Percentiles rank a stretch among this genome's conserved stretches.
Evolutionary conservation across 1,140 invertebrate genomes (phyloP).

Genomic region (Chironomus tepperi): DNA sequence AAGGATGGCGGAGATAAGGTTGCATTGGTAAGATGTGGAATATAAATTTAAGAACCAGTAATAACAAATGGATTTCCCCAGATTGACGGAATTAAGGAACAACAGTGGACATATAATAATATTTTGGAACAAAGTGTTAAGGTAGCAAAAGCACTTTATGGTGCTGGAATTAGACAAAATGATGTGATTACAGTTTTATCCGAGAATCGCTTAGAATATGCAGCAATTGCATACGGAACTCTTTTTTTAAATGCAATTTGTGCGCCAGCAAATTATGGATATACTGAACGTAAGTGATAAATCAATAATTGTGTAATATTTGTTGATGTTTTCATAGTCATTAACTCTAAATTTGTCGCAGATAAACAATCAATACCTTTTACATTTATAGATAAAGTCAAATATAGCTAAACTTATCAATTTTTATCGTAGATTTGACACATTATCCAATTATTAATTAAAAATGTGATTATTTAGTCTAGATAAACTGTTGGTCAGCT

Average conservation of each 20-base stretch:
- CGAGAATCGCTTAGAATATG: constrained; percentile 51
- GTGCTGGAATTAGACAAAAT: constrained; percentile 31
- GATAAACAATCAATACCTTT: too few relatives aligned
- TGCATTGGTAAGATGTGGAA: not conserved
- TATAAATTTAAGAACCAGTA: not conserved
- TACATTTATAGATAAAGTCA: too few relatives aligned
- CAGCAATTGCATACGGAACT: constrained; percentile 43
- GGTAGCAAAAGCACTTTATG: not conserved
- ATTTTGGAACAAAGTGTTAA: not conserved
- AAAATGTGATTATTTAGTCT: too few relatives aligned
- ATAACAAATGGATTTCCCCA: not conserved
- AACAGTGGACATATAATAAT: not conserved
- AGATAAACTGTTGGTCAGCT: too few relatives aligned
- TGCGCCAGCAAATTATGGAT: constrained; percentile 51
- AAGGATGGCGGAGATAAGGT: not conserved
- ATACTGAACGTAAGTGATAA: constrained; percentile 44
- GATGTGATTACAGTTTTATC: constrained; percentile 49
- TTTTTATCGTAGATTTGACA: too few relatives aligned
- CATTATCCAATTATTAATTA: too few relatives aligned
- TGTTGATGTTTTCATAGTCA: too few relatives aligned
- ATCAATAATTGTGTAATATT: not conserved
- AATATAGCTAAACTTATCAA: not conserved
- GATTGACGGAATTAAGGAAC: not conserved
- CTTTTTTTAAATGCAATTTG: constrained; percentile 47
- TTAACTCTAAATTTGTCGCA: too few relatives aligned